Conservation (phyloP, 1,140 invertebrate genomes). For the Mactra quadrangularis region DNA sequence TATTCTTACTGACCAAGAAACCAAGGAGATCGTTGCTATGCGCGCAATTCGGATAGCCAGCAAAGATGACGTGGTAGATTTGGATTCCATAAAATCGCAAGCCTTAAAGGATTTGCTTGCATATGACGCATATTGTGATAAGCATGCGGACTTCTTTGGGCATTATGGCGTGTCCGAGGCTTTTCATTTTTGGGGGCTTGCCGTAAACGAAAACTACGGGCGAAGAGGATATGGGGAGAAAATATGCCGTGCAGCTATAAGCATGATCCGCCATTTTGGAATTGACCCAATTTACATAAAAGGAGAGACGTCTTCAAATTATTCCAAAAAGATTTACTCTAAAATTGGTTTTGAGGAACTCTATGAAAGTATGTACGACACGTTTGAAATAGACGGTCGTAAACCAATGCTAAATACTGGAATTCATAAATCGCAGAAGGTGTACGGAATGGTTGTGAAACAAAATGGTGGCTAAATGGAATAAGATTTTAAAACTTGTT, state of each 20-base stretch:
- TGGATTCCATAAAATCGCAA: background rate
- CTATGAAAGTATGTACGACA: background rate
- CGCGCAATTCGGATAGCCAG: constrained; percentile 3
- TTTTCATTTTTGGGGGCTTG: constrained; percentile 18
- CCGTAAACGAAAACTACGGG: constrained; percentile 1
- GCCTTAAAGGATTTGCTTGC: background rate
- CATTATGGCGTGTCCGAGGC: background rate
- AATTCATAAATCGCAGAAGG: constrained; percentile 10
- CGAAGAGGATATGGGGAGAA: background rate
- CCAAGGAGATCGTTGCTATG: background rate
- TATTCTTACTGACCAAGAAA: constrained; percentile 1
- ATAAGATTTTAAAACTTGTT: too few relatives aligned
- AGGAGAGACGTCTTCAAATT: constrained; percentile 5
- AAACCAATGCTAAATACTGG: constrained; percentile 20
- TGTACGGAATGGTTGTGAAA: background rate
- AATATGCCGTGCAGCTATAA: background rate
- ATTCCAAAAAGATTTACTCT: constrained; percentile 8
- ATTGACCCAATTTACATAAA: constrained; percentile 8
- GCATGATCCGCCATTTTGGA: constrained; percentile 3
- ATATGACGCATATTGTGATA: background rate
- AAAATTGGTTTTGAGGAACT: constrained; percentile 35
- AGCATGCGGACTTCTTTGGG: constrained; percentile 17
- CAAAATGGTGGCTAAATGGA: too few relatives aligned
- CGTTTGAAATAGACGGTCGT: background rate
- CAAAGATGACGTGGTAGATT: background rate